Evolutionary conservation across 2,113 vertebrate genomes (phyloP).

Genomic region (Odontesthes bonariensis): DNA sequence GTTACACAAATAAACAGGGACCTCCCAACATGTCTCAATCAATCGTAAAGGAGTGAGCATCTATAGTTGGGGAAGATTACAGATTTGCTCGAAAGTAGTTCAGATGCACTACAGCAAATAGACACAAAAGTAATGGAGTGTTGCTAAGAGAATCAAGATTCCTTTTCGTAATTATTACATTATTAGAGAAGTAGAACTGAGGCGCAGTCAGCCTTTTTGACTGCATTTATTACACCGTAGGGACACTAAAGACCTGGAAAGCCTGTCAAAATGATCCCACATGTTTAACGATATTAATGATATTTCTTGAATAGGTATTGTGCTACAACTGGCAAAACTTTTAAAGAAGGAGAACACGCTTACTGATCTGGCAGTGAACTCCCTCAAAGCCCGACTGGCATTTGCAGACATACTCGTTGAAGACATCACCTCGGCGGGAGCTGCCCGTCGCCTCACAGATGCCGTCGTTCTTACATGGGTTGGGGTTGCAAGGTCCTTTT

Average conservation of each 20-base stretch:
- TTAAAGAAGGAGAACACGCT: conserved; percentile 59
- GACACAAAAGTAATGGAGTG: neutral
- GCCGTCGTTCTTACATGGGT: conserved; percentile 90
- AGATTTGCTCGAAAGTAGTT: neutral
- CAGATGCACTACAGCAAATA: neutral
- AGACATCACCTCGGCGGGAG: conserved; percentile 87
- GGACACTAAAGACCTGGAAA: no score
- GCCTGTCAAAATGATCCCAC: no score
- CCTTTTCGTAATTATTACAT: neutral
- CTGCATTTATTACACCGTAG: no score
- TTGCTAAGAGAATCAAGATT: neutral
- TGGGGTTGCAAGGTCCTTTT: conserved; percentile 90
- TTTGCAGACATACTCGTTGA: conserved; percentile 89
- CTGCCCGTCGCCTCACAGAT: conserved; percentile 80
- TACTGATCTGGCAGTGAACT: conserved; percentile 91
- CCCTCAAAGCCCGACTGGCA: conserved; percentile 88
- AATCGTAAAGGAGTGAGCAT: neutral
- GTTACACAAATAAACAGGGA: conserved; percentile 20
- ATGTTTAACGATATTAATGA: no score
- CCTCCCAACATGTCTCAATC: neutral
- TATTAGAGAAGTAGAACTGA: no score
- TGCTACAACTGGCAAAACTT: neutral
- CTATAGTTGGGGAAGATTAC: neutral
- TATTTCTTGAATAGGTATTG: neutral
- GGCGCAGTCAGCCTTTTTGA: no score